A percentile compares a stretch with the other conserved stretches of the same genome.
phyloP scores from a whole-genome alignment of 2,113 vertebrate genomes.

The Notarius lentiginosus region DNA sequence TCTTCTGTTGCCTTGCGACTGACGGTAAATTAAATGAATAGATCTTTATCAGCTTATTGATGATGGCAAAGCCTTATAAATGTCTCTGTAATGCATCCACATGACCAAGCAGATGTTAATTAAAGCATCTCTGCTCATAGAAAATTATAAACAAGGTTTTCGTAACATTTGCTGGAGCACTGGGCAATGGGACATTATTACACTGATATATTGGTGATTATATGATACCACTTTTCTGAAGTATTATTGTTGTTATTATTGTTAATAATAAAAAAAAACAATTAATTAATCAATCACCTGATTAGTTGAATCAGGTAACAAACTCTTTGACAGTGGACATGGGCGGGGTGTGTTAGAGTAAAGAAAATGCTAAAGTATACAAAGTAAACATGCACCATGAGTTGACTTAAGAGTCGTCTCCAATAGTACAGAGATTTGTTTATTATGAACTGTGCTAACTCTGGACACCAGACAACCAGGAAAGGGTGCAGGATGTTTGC shows the following conservation, averaged over 20 bases:
- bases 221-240: not conserved
- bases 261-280: too few species aligned
- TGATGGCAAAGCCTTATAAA: not conserved
- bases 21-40: not conserved
- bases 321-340: too few species aligned
- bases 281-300: too few species aligned
- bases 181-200: not conserved
- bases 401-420: not conserved
- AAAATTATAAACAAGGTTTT: not conserved
- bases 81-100: not conserved
- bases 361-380: not conserved
- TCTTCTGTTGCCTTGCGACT: not conserved
- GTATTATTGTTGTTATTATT: not conserved
- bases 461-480: conserved; percentile 3
- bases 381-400: not conserved
- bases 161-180: not conserved
- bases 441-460: not conserved
- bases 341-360: not conserved
- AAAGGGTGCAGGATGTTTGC: conserved; percentile 22
- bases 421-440: too few species aligned
- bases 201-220: not conserved
- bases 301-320: too few species aligned
- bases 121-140: not conserved
- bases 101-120: not conserved
- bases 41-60: conserved; percentile 1